Conservation (phyloP, 1,140 invertebrate genomes). For the Diploscapter pachys region DNA sequence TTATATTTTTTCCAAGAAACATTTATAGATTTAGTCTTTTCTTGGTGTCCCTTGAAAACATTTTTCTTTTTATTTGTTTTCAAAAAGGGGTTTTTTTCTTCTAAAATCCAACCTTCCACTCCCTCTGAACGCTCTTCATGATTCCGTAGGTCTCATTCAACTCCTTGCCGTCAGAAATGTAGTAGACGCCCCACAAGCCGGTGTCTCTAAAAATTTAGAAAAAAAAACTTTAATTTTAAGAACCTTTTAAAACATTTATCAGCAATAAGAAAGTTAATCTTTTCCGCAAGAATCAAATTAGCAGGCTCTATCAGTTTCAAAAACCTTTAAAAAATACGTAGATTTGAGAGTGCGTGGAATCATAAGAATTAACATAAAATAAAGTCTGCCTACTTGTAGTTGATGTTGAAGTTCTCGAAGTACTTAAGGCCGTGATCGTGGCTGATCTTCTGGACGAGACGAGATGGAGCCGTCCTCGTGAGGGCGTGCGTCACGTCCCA, state of each 20-base stretch:
- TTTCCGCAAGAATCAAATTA: background rate
- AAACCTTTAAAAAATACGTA: too few species aligned
- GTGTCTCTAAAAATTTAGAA: constrained; percentile 69
- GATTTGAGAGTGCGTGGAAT: too few species aligned
- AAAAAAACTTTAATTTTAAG: background rate
- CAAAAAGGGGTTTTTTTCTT: background rate
- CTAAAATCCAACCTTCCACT: constrained; percentile 31
- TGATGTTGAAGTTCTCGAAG: constrained; percentile 98
- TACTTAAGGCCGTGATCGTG: constrained; percentile 70
- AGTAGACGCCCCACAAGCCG: constrained; percentile 94
- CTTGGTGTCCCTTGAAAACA: too few species aligned
- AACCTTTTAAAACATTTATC: background rate
- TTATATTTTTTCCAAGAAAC: too few species aligned
- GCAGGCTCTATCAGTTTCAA: background rate
- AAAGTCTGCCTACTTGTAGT: constrained; percentile 72
- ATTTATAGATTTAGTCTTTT: too few species aligned
- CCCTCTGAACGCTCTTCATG: constrained; percentile 36
- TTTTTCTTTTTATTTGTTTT: background rate
- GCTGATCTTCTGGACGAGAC: constrained; percentile 73
- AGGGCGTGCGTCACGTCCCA: constrained; percentile 79
- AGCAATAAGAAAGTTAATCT: too few species aligned
- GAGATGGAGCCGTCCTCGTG: constrained; percentile 80
- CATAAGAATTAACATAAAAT: too few species aligned
- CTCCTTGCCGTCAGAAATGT: constrained; percentile 71
- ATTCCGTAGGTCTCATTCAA: constrained; percentile 36